These are phyloP conservation scores for Thymelicus lineola DNA, from an alignment of 2,888 invertebrate genomes.

Conservation along the genomic window DNA sequence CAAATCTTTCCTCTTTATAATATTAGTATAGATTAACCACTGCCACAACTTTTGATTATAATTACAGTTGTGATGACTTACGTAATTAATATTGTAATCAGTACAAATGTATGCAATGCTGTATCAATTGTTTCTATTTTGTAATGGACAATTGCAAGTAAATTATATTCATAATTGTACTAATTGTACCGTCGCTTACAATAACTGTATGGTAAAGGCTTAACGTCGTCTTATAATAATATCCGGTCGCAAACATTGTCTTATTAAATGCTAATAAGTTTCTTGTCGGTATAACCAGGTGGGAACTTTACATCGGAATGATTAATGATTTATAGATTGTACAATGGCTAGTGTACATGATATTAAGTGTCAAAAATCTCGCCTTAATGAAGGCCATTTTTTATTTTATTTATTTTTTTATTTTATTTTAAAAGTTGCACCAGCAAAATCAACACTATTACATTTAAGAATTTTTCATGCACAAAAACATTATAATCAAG, in stretches of 20 bases:
- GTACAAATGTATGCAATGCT: background rate
- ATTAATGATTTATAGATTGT: conserved; percentile 25
- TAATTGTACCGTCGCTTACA: background rate
- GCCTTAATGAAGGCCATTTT: no score
- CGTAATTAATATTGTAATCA: no score
- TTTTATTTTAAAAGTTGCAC: no score
- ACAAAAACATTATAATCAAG: no score
- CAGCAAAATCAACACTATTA: no score
- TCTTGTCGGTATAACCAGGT: conserved; percentile 34
- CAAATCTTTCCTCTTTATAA: no score
- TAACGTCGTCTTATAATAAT: conserved; percentile 7
- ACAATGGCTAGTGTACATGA: conserved; percentile 17
- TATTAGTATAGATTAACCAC: no score
- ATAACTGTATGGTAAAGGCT: conserved; percentile 6
- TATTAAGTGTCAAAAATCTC: conserved; percentile 22
- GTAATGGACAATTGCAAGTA: background rate
- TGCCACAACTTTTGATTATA: no score
- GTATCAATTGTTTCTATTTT: background rate
- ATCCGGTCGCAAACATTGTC: conserved; percentile 34
- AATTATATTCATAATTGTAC: conserved; percentile 2
- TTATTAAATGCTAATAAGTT: conserved; percentile 36
- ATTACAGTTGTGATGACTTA: no score
- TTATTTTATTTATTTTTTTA: no score
- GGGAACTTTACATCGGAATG: conserved; percentile 32
- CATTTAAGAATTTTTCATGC: no score